Conservation (phyloP, 2,797 vertebrate genomes). For the Rhinella marina region DNA sequence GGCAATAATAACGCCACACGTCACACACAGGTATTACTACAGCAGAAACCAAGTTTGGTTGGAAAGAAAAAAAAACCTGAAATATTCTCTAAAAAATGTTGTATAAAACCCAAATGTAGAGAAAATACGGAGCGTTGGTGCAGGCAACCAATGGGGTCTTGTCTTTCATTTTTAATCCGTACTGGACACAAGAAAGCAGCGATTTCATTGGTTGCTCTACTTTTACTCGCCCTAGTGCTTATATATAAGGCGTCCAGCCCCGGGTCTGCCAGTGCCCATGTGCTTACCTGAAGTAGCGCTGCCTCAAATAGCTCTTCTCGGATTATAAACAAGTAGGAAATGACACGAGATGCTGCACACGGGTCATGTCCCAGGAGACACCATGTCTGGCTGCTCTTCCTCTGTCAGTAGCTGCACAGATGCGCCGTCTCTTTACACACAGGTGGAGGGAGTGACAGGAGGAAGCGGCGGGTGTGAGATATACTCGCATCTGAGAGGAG, state of each 20-base stretch:
- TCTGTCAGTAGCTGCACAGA: too few relatives aligned
- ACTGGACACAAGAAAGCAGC: background rate
- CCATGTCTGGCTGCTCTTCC: background rate
- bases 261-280: background rate
- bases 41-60: too few relatives aligned
- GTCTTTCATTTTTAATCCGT: background rate
- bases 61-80: background rate
- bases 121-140: background rate
- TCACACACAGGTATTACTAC: too few relatives aligned
- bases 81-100: too few relatives aligned
- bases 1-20: too few relatives aligned
- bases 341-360: background rate
- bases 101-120: too few relatives aligned
- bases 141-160: background rate
- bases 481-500: background rate
- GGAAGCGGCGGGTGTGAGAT: slow-evolving; percentile 6
- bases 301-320: too few relatives aligned
- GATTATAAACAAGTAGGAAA: background rate
- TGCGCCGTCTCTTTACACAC: background rate
- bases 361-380: background rate
- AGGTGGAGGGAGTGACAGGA: slow-evolving; percentile 26
- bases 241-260: background rate
- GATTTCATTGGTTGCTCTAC: background rate
- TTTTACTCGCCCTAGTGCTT: too few relatives aligned
- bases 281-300: background rate